Base-by-base conservation (phyloP, 2,797 vertebrate genomes). In the Molothrus aeneus region DNA sequence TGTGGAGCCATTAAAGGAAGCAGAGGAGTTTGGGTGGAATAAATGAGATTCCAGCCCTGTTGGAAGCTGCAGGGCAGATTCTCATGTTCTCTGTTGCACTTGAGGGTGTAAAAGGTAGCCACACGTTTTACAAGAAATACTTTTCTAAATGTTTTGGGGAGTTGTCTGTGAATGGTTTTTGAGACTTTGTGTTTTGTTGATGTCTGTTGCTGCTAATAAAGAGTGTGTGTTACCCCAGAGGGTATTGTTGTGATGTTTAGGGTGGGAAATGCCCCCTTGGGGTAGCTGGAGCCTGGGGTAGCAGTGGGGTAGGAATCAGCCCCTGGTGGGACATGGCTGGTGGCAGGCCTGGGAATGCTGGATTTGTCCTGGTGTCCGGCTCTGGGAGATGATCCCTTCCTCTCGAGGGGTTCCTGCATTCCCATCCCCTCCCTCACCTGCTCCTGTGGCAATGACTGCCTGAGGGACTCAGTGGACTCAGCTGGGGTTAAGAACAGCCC, bases 201-300 rank as follows among this genome's bases (percentile, higher is more conserved):
- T 19, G 54, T 19, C 66, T 81, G 66, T 65, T 73, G 69, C 75
- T 88, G n/a, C 64, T 63, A 95, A 92, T 92, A 95, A 95, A 77
- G 60, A 1, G 10, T 1, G 3, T 70, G 50, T 0, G 1, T 70
- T 59, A 32, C 11, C 22, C 19, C 38, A 2, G 43, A 2, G 32
- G 54, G 20, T 7, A 0, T 1, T 32, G 29, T 9, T 7, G 13
- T 82, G 56, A 2, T 60, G 64, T 45, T 11, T 2, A 11, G 64
- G 31, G 4, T 65, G 65, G 65, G 59, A 26, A 28, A 13, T 36
- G 11, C 20, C 13, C 32, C 26, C 47, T 17, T 0, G 1, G 50
- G 20, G 6, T 21, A 4, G 5, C 50, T 14, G 19, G 34, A 34
- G 54, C 31, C 56, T 42, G 47, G 1, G 22, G 28, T 2, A 12